Conservation (phyloP, 2,888 invertebrate genomes). For the Drosophila glabriapex region DNA sequence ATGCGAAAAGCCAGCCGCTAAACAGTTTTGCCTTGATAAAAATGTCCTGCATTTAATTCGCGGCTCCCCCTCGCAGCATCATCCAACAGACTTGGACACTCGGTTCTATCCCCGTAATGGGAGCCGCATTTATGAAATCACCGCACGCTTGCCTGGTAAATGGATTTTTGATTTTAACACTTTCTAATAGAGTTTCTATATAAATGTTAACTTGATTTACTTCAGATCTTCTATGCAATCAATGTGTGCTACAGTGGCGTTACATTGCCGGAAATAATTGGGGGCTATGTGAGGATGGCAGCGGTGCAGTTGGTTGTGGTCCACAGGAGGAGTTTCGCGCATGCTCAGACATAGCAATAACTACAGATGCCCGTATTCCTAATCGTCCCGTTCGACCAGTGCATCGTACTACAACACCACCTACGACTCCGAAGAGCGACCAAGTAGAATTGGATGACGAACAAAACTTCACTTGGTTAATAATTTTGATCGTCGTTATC, state of each 20-base stretch:
- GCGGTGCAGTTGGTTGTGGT: constrained; percentile 93
- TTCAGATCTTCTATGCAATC: constrained; percentile 89
- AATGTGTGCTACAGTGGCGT: constrained; percentile 95
- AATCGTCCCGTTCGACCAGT: constrained; percentile 84
- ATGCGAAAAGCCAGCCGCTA: constrained; percentile 90
- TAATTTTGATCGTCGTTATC: constrained; percentile 27
- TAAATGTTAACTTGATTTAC: neutral
- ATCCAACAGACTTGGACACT: constrained; percentile 86
- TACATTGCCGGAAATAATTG: constrained; percentile 95
- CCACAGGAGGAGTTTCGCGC: constrained; percentile 95
- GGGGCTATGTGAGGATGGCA: constrained; percentile 91
- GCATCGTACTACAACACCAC: constrained; percentile 74
- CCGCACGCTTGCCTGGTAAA: constrained; percentile 87
- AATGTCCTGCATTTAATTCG: constrained; percentile 88
- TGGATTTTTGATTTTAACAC: neutral
- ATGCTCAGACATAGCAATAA: constrained; percentile 92
- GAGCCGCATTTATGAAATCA: constrained; percentile 92
- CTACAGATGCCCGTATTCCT: constrained; percentile 86
- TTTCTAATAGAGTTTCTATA: neutral
- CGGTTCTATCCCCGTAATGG: constrained; percentile 92
- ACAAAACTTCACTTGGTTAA: constrained; percentile 11
- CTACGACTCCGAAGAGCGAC: constrained; percentile 40
- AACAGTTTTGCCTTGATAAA: constrained; percentile 92
- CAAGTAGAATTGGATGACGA: constrained; percentile 27
- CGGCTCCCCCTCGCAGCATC: constrained; percentile 84